Percentiles rank a stretch among this genome's conserved stretches.
phyloP scores from a whole-genome alignment of 2,113 vertebrate genomes.

The Syngnathus typhle region DNA sequence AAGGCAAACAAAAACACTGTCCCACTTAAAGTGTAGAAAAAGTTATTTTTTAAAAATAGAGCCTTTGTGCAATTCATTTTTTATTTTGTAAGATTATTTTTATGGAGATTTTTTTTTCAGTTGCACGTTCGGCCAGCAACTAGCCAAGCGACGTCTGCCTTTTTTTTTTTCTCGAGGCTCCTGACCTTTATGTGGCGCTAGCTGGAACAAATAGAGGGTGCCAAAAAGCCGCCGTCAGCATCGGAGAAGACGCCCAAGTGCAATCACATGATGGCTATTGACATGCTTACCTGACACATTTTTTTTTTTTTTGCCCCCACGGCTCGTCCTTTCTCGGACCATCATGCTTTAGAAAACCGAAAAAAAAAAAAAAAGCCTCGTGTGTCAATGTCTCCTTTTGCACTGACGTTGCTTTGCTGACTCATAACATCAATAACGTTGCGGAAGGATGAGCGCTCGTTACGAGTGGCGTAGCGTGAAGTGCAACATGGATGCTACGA shows the following conservation, averaged over 20 bases:
- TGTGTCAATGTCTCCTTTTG: neutral
- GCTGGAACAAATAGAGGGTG: neutral
- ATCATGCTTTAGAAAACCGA: neutral
- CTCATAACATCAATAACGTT: neutral
- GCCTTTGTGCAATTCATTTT: no score
- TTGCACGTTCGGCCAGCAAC: neutral
- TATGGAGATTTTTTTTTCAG: no score
- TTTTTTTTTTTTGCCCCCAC: neutral
- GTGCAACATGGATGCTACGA: neutral
- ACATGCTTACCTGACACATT: conserved; percentile 2
- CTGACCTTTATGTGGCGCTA: neutral
- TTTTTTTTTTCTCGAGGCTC: neutral
- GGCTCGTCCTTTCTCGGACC: neutral
- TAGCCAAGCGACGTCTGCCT: neutral
- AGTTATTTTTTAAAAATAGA: no score
- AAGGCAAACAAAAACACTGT: neutral
- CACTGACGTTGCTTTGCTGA: neutral
- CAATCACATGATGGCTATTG: neutral
- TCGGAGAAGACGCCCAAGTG: neutral
- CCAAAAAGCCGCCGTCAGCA: neutral
- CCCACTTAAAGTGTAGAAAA: neutral
- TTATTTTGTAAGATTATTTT: no score
- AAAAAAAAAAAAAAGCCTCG: neutral
- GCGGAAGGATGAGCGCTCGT: neutral
- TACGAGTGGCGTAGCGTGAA: neutral